Evolutionary conservation across 2,113 vertebrate species (phyloP).

Genomic region (Castor canadensis): DNA sequence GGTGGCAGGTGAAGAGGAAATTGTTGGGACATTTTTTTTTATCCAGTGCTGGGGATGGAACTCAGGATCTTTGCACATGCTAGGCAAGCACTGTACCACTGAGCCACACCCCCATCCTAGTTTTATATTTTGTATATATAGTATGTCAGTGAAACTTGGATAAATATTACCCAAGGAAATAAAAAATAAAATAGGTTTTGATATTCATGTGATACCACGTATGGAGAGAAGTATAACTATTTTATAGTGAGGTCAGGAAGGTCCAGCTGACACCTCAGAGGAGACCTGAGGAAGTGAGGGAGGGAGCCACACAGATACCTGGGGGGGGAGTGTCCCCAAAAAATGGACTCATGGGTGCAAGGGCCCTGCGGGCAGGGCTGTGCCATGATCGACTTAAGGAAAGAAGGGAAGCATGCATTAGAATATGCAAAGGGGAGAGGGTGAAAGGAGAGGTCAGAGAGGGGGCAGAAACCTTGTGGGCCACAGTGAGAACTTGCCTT

Average conservation of each 20-base stretch:
- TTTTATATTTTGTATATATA: background rate
- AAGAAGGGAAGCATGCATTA: background rate
- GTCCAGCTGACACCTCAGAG: background rate
- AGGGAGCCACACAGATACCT: background rate
- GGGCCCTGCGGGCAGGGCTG: background rate
- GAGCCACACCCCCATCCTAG: background rate
- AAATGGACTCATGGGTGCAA: background rate
- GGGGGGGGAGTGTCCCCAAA: background rate
- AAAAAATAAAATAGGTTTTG: background rate
- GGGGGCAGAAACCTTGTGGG: accelerated
- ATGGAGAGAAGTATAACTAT: background rate
- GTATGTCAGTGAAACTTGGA: background rate
- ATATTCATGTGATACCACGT: background rate
- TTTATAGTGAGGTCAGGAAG: background rate
- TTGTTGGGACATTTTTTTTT: too few relatives aligned
- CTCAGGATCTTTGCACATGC: background rate
- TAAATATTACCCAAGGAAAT: background rate
- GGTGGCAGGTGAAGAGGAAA: too few relatives aligned
- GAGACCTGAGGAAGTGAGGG: background rate
- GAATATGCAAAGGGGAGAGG: background rate
- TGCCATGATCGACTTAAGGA: background rate
- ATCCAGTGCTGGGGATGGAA: too few relatives aligned
- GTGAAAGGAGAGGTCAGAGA: background rate
- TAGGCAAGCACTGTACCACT: too few relatives aligned
- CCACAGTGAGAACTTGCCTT: too few relatives aligned